Base-by-base conservation (phyloP, 2,113 vertebrate species). In the Pleuronectes platessa region DNA sequence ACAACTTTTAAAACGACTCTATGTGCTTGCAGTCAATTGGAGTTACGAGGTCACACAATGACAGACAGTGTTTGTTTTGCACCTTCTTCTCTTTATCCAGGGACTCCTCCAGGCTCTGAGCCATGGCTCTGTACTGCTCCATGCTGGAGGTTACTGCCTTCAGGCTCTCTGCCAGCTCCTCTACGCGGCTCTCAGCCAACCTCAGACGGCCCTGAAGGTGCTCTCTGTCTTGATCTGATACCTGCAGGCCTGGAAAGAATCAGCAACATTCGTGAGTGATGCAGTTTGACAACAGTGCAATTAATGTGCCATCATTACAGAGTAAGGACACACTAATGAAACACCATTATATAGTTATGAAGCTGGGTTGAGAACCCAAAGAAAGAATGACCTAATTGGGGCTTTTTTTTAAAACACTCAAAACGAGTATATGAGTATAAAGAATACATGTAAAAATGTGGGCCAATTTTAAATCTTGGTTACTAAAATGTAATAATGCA, bases 61-160 rank as follows among this genome's bases (percentile, higher is more conserved):
- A 47, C 31, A 27, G 23, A 7, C n/a, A 40, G 26, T 11, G n/a
- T 72, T 64, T 56, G 15, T 53, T 65, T 31, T 65, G 68, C 78
- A 97, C 97, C 95, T 98, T 96, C 76, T 98, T 99, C 84, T 99
- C 97, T 71, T 96, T 97, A 58, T 96, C 96, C 51, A 99, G 93
- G 0, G 97, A 98, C 63, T 98, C 97, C 87, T 99, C 98, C 71
- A 99, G 92, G 74, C 95, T 97, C 65, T 96, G 95, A 77, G 96
- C 96, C 96, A 99, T 97, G 72, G 95, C 89, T 71, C 95, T 94
- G 82, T 98, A 98, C 79, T 97, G 96, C 54, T 98, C 97, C 85
- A 97, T 93, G 72, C 94, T 96, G 88, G 93, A 94, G 6, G 95
- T 93, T 71, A 89, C 86, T 31, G 92, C 95, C 77, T 92, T 96